Evolutionary conservation across 1,140 invertebrate species (phyloP).

Genomic region (Scaptomyza montana): DNA sequence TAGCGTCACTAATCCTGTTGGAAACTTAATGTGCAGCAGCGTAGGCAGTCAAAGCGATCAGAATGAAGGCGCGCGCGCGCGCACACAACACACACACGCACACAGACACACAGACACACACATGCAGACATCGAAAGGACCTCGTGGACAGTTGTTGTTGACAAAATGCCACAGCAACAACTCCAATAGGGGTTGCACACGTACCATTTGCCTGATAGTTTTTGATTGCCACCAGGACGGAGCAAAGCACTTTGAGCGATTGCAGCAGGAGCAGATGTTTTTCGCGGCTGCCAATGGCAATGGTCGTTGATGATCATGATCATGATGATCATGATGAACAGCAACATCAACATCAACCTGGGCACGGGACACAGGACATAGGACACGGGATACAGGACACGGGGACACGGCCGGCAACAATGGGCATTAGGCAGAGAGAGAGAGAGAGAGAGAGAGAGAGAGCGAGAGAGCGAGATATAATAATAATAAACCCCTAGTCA

Average conservation of each 20-base stretch:
- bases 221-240: slow-evolving; percentile 39
- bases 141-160: slow-evolving; percentile 60
- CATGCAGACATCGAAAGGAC: slow-evolving; percentile 25
- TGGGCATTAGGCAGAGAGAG: slow-evolving; percentile 56
- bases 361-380: slow-evolving; percentile 55
- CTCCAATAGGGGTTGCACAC: slow-evolving; percentile 66
- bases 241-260: slow-evolving; percentile 53
- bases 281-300: slow-evolving; percentile 61
- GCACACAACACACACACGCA: slow-evolving; percentile 7
- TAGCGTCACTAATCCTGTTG: slow-evolving; percentile 65
- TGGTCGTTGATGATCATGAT: slow-evolving; percentile 8
- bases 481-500: slow-evolving; percentile 1
- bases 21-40: slow-evolving; percentile 47
- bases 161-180: slow-evolving; percentile 61
- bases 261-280: slow-evolving; percentile 83
- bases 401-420: slow-evolving; percentile 55
- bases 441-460: slow-evolving; percentile 3
- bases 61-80: slow-evolving; percentile 24
- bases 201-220: slow-evolving; percentile 46
- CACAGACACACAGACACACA: background rate
- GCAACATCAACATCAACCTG: slow-evolving; percentile 7
- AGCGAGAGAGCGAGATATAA: slow-evolving; percentile 4
- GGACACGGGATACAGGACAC: slow-evolving; percentile 2
- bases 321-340: slow-evolving; percentile 1
- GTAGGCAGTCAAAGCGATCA: slow-evolving; percentile 36